Evolutionary conservation across 2,888 invertebrate species (phyloP).

Genomic region (Cerastis leucographa): DNA sequence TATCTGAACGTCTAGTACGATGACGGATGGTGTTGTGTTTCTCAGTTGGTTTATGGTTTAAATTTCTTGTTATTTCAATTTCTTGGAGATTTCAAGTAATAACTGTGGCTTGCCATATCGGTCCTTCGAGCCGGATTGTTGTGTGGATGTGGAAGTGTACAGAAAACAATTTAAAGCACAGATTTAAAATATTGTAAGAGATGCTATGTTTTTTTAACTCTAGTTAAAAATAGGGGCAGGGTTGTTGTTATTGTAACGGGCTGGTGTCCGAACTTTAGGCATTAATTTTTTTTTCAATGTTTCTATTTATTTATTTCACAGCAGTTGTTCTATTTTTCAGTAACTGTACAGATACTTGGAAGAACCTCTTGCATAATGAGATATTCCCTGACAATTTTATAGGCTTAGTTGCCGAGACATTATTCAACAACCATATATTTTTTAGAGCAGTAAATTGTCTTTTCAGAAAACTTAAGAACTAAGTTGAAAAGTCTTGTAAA

Average conservation of each 20-base stretch:
- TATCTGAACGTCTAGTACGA: constrained; percentile 37
- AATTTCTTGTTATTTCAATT: neutral
- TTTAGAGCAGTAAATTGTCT: neutral
- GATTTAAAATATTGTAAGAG: neutral
- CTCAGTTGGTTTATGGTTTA: neutral
- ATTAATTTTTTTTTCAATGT: neutral
- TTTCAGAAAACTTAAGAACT: constrained; percentile 22
- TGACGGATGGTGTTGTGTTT: neutral
- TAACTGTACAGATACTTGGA: neutral
- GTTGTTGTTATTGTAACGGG: neutral
- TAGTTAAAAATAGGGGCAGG: neutral
- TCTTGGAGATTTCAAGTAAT: neutral
- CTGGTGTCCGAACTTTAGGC: neutral
- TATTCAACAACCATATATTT: constrained; percentile 33
- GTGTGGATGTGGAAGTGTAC: too few relatives aligned
- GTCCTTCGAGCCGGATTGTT: neutral
- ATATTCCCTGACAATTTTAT: neutral
- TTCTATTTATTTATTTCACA: neutral
- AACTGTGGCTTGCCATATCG: neutral
- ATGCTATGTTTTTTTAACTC: neutral
- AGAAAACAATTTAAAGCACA: too few relatives aligned
- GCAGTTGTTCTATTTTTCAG: neutral
- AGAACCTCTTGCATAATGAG: neutral
- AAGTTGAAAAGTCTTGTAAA: constrained; percentile 30
- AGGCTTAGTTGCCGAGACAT: neutral